Evolutionary conservation across 2,888 invertebrate genomes (phyloP).

Genomic region (Mechanitis mazaeus): DNA sequence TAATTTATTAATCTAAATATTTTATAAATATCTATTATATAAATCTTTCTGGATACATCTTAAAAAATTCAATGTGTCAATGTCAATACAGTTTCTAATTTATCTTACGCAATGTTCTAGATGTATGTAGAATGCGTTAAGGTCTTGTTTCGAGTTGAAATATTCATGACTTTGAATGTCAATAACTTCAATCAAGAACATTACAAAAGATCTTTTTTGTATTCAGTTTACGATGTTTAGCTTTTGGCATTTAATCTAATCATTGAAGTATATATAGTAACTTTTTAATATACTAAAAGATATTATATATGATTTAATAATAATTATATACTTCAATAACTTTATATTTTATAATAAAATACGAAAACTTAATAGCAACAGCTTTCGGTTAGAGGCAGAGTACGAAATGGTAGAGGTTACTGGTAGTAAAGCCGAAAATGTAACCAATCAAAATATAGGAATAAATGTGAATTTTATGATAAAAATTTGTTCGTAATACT

Average conservation of each 20-base stretch:
- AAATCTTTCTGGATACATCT: neutral
- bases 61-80: neutral
- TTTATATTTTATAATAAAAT: neutral
- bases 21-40: neutral
- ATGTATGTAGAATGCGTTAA: neutral
- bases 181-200: neutral
- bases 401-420: too few relatives aligned
- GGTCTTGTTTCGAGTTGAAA: constrained; percentile 3
- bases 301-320: too few relatives aligned
- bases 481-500: constrained; percentile 36
- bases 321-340: too few relatives aligned
- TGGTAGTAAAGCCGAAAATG: too few relatives aligned
- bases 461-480: too few relatives aligned
- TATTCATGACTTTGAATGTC: constrained; percentile 2
- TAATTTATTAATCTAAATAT: too few relatives aligned
- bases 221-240: neutral
- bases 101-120: constrained; percentile 1
- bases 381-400: too few relatives aligned
- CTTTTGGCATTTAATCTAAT: neutral
- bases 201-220: constrained; percentile 4
- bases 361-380: too few relatives aligned
- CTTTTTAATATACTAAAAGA: too few relatives aligned
- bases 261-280: too few relatives aligned
- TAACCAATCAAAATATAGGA: too few relatives aligned
- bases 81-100: constrained; percentile 2